Conservation (phyloP, 1,140 invertebrate genomes). For the Eulimnadia texana region DNA sequence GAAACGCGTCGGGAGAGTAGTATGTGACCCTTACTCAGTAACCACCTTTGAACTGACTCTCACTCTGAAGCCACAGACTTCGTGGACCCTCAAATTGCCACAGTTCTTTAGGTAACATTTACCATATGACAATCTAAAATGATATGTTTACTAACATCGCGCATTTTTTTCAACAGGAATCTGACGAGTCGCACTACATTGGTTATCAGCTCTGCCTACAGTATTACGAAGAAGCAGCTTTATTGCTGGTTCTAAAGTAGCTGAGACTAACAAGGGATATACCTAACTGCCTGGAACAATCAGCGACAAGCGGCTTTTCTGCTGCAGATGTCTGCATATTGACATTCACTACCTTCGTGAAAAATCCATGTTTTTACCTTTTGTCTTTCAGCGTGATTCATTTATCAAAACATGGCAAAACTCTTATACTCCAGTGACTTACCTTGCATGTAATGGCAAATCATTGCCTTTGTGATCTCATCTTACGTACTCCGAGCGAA, state of each 20-base stretch:
- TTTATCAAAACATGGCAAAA: too few species aligned
- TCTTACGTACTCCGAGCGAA: too few species aligned
- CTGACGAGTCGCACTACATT: background rate
- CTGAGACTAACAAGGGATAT: background rate
- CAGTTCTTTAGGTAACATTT: conserved; percentile 1
- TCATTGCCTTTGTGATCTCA: too few species aligned
- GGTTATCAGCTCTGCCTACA: conserved; percentile 2
- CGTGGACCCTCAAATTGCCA: conserved; percentile 6
- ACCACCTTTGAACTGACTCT: conserved; percentile 3
- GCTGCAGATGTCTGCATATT: too few species aligned
- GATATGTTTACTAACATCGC: background rate
- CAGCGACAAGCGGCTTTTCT: too few species aligned
- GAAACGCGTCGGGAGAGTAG: background rate
- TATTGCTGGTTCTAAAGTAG: background rate
- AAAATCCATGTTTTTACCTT: too few species aligned
- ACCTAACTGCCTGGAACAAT: too few species aligned
- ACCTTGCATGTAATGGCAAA: too few species aligned
- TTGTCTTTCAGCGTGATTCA: too few species aligned
- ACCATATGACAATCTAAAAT: background rate
- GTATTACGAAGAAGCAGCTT: conserved; percentile 8
- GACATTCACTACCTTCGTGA: too few species aligned
- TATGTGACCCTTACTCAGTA: background rate
- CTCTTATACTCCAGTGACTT: too few species aligned
- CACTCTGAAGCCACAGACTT: background rate
- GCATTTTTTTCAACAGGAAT: background rate